A percentile compares a stretch with the other conserved stretches of the same genome.
Conservation (phyloP, 1,140 invertebrate species). For the Pachyrhynchus sulphureomaculatus region DNA sequence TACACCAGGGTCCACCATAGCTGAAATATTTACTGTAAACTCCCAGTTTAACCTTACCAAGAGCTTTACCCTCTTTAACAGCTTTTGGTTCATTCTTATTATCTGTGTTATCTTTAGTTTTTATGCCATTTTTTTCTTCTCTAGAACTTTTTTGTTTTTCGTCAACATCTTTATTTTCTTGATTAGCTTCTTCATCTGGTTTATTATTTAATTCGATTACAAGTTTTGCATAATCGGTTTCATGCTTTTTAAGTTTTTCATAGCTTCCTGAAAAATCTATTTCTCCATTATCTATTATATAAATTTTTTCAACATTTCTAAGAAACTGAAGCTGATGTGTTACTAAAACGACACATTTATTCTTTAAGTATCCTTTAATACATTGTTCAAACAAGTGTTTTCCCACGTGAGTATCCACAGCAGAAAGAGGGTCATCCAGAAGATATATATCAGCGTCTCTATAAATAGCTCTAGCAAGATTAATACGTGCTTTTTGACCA, state of each 20-base stretch:
- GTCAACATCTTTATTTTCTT: background rate
- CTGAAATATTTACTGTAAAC: conserved; percentile 64
- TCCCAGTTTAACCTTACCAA: conserved; percentile 57
- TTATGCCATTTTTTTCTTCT: background rate
- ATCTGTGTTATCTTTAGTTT: background rate
- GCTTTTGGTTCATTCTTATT: background rate
- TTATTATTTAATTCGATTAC: conserved; percentile 53
- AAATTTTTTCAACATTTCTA: conserved; percentile 69
- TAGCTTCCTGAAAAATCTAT: conserved; percentile 57
- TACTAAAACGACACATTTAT: conserved; percentile 75
- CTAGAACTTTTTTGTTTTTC: conserved; percentile 40
- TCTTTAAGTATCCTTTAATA: conserved; percentile 57
- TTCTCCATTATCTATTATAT: conserved; percentile 62
- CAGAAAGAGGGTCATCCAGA: conserved; percentile 80
- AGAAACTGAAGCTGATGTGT: conserved; percentile 90
- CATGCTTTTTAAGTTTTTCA: conserved; percentile 48
- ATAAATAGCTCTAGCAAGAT: conserved; percentile 81
- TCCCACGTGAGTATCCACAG: conserved; percentile 72
- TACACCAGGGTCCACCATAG: conserved; percentile 53
- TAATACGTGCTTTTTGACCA: conserved; percentile 88
- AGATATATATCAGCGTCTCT: conserved; percentile 79
- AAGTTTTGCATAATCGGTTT: conserved; percentile 51
- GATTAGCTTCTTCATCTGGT: conserved; percentile 38
- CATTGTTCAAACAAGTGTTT: conserved; percentile 70
- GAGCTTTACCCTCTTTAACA: conserved; percentile 38